Conservation (phyloP, 2,113 vertebrate species). For the Spea bombifrons region DNA sequence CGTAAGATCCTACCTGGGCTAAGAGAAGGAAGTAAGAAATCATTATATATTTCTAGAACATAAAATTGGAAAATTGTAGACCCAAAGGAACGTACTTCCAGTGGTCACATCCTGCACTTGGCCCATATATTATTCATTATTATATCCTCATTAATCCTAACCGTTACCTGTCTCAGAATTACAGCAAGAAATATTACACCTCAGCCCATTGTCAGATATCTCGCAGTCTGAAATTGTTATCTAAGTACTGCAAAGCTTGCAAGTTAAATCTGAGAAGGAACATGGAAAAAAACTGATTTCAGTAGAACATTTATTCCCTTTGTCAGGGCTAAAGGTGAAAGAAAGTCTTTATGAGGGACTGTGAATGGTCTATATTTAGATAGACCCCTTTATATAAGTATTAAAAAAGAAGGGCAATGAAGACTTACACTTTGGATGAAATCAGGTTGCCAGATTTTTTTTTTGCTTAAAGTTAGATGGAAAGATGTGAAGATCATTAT, state of each 20-base stretch:
- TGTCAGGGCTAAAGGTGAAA: slow-evolving; percentile 57
- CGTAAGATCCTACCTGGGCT: too few species aligned
- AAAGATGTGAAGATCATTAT: slow-evolving; percentile 63
- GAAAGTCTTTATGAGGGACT: slow-evolving; percentile 59
- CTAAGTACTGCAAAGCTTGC: slow-evolving; percentile 54
- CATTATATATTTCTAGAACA: too few species aligned
- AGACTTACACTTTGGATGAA: slow-evolving; percentile 60
- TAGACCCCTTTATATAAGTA: slow-evolving; percentile 60
- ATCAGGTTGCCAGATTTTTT: slow-evolving; percentile 60
- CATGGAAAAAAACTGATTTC: slow-evolving; percentile 59
- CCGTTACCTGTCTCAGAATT: too few species aligned
- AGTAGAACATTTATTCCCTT: slow-evolving; percentile 62
- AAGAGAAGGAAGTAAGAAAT: too few species aligned
- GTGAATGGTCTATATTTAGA: slow-evolving; percentile 65
- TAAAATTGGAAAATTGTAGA: too few species aligned
- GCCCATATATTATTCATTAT: too few species aligned
- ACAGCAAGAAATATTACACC: background rate
- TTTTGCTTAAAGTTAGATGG: slow-evolving; percentile 66
- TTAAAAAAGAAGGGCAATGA: slow-evolving; percentile 58
- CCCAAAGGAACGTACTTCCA: too few species aligned
- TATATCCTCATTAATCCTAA: too few species aligned
- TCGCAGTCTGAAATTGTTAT: slow-evolving; percentile 56
- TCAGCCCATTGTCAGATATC: slow-evolving; percentile 36
- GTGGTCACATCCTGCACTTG: too few species aligned
- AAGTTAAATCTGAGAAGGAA: slow-evolving; percentile 64